Evolutionary conservation across 92 coral and sea anemone genomes (phyloP).

Genomic region (Zoanthus sansibaricus): DNA sequence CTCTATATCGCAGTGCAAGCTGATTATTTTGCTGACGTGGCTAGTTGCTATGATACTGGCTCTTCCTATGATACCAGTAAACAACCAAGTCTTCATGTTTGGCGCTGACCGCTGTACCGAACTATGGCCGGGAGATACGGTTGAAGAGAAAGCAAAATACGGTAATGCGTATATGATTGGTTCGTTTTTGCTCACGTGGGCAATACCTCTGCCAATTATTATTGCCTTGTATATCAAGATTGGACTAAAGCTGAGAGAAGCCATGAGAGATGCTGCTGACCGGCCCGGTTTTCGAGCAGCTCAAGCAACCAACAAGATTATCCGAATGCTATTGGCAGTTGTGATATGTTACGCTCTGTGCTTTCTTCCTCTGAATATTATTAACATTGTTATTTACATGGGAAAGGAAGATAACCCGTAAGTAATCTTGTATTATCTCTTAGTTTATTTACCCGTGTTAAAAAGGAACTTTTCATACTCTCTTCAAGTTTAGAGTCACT

Average conservation of each 20-base stretch:
- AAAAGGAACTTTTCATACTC: too few relatives aligned
- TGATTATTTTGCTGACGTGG: constrained; percentile 91
- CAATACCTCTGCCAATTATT: constrained; percentile 88
- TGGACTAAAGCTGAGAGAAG: constrained; percentile 84
- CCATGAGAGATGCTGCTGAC: constrained; percentile 93
- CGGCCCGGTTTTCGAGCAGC: constrained; percentile 96
- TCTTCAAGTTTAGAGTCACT: too few relatives aligned
- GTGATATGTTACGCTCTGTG: constrained; percentile 94
- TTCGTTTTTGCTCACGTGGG: constrained; percentile 88
- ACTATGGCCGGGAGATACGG: constrained; percentile 67
- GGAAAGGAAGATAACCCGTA: constrained; percentile 62
- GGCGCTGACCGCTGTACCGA: constrained; percentile 65
- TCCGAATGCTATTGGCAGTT: constrained; percentile 89
- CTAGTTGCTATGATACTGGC: constrained; percentile 89
- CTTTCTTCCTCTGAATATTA: constrained; percentile 83
- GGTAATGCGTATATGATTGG: constrained; percentile 62
- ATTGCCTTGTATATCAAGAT: constrained; percentile 84
- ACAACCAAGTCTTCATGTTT: not conserved
- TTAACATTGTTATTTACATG: constrained; percentile 70
- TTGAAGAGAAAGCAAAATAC: not conserved
- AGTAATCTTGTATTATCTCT: not conserved
- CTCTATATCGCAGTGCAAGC: constrained; percentile 79
- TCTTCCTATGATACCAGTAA: constrained; percentile 87
- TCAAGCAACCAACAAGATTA: constrained; percentile 82
- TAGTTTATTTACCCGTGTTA: not conserved